Evolutionary conservation across 2,797 vertebrate species (phyloP), one percentile per base, ranked within the genome.

Genomic region (Apogon talboti): DNA sequence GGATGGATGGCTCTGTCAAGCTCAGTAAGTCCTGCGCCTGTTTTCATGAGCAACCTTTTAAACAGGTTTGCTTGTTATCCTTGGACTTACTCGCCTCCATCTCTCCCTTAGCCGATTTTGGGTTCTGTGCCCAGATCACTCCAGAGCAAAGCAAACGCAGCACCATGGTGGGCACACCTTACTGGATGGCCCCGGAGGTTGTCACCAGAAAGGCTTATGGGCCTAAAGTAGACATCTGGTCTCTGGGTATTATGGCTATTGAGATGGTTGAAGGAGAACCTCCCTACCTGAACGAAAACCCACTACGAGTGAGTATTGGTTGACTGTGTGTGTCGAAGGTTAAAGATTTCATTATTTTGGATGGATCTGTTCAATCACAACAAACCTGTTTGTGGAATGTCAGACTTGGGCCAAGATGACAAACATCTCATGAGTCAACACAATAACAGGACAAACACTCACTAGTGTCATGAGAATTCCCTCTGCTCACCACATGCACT

Each of bases 201-300:
- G 97, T 99, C 63, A 99, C 98, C 44, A 92, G 96, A 52, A 99
- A 99, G 89, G 98, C 97, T 0, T 98, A 99, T 0, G 98, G 98
- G 46, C 98, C 97, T 15, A 98, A 99, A 88, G 98, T 99, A 48
- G 98, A 99, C 74, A 99, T 99, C 79, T 99, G 98, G 98, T 99
- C 97, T 7, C 91, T 99, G 78, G 98, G 97, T 49, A 99, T 99
- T 81, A 98, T 99, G 98, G 97, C 97, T 43, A 99, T 99, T 35
- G 97, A 99, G 90, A 99, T 99, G 98, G 96, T 98, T 41, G 98
- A 99, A 93, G 97, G 97, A 82, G 98, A 99, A 30, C 97, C 97
- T 18, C 98, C 97, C 0, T 99, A 99, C 91, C 97, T 98, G 88
- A 99, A 98, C 0, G 98, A 99, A 87, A 99, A 99, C 90, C 98